phyloP scores from a whole-genome alignment of 2,113 vertebrate genomes.

The Falcunculus frontatus region DNA sequence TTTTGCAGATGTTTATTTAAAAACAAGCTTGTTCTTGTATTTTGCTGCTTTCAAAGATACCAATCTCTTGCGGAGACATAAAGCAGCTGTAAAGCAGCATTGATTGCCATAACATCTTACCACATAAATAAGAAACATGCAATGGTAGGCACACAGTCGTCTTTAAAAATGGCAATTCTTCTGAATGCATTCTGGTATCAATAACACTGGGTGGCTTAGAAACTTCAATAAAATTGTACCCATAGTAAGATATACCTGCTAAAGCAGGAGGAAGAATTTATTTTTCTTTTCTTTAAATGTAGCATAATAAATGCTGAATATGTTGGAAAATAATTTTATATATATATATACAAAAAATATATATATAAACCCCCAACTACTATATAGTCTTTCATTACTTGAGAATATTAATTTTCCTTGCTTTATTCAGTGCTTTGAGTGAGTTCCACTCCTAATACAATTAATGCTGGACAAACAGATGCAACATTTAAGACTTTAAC shows the following conservation, averaged over 20 bases:
- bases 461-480: not conserved
- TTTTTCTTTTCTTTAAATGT: not conserved
- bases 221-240: not conserved
- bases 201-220: not conserved
- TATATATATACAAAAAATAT: not conserved
- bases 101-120: not conserved
- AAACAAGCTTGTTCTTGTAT: not conserved
- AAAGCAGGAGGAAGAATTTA: not conserved
- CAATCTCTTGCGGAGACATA: not conserved
- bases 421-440: not conserved
- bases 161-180: not conserved
- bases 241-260: not conserved
- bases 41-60: not conserved
- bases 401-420: not conserved
- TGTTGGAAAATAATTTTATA: not conserved
- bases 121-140: not conserved
- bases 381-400: not conserved
- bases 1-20: conserved; percentile 9
- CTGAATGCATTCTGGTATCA: not conserved
- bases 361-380: not conserved
- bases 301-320: not conserved
- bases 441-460: not conserved
- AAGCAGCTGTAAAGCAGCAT: not conserved
- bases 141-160: not conserved
- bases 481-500: not conserved